Conservation (phyloP, 1,140 invertebrate species). For the Halotydeus destructor region DNA sequence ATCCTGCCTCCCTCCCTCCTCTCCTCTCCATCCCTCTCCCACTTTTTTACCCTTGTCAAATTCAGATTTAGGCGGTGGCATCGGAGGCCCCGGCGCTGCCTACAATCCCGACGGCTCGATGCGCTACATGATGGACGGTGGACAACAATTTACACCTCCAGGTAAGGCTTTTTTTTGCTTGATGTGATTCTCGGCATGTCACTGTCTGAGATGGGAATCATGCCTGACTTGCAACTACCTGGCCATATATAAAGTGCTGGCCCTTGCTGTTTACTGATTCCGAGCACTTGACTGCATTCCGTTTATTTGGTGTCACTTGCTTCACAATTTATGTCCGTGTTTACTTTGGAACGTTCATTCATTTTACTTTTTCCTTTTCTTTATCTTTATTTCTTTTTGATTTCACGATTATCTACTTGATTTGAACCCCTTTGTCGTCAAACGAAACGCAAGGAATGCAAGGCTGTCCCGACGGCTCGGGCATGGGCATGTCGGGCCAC, state of each 20-base stretch:
- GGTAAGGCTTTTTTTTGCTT: conserved; percentile 32
- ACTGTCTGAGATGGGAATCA: no score
- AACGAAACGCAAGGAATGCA: background rate
- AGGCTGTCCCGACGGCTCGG: background rate
- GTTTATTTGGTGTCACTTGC: background rate
- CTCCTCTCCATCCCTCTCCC: conserved; percentile 1
- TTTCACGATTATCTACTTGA: no score
- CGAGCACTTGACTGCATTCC: background rate
- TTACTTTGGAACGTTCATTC: no score
- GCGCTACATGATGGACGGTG: conserved; percentile 90
- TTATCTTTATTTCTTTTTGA: no score
- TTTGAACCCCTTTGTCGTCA: background rate
- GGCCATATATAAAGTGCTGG: background rate
- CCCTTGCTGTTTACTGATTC: background rate
- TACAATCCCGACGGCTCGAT: conserved; percentile 78
- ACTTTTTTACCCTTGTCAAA: conserved; percentile 9
- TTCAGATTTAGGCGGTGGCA: conserved; percentile 14
- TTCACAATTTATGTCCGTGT: no score
- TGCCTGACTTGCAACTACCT: no score
- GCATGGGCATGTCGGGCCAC: conserved; percentile 19
- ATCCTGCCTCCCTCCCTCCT: background rate
- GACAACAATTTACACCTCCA: conserved; percentile 63
- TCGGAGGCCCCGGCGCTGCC: conserved; percentile 51
- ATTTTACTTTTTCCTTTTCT: background rate
- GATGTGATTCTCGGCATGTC: background rate